phyloP scores from a whole-genome alignment of 2,113 vertebrate species.

The Phalacrocorax carbo region DNA sequence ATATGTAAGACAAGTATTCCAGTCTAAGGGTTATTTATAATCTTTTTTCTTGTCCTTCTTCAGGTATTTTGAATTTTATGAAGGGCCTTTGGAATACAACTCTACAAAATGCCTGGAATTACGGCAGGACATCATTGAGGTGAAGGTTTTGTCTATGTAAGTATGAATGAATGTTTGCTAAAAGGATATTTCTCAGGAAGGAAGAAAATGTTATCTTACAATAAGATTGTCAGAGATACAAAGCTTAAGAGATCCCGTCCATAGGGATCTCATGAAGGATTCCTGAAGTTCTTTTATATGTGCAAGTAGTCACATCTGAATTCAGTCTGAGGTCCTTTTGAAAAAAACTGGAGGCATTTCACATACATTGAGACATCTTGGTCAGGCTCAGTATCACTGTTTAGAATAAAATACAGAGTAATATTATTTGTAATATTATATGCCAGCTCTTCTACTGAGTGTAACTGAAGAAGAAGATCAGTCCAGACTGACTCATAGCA shows the following conservation, averaged over 20 bases:
- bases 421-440: neutral
- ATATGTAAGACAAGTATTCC: neutral
- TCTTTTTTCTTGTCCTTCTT: neutral
- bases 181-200: neutral
- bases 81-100: conserved; percentile 90
- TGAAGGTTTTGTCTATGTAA: conserved; percentile 98
- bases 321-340: neutral
- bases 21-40: neutral
- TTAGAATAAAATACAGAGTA: neutral
- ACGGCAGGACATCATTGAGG: conserved; percentile 90
- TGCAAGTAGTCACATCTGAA: neutral
- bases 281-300: neutral
- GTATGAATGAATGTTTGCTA: conserved; percentile 56
- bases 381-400: neutral
- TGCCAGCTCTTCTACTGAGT: neutral
- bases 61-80: conserved; percentile 94
- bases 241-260: neutral
- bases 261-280: neutral
- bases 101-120: conserved; percentile 93
- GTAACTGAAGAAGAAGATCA: neutral
- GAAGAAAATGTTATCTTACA: neutral
- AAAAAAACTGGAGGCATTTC: neutral
- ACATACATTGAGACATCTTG: neutral
- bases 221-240: neutral
- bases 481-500: neutral